Base-by-base conservation (phyloP, 2,113 vertebrate species). In the Mionectes macconnelli region DNA sequence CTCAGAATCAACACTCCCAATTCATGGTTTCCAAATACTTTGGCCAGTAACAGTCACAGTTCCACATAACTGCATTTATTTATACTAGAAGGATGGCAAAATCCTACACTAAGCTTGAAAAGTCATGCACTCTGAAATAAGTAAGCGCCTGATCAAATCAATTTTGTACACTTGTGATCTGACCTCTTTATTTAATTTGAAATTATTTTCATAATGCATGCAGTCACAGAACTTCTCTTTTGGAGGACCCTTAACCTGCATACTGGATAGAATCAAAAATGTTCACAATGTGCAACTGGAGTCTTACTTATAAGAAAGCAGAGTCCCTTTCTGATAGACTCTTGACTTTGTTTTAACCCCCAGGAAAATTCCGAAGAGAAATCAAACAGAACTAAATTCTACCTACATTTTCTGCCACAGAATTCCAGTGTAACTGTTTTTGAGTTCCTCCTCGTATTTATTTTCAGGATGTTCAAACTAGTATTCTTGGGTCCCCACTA, bases 301-400 rank as follows among this genome's bases (percentile, higher is more conserved):
- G 66, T 84, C 80, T 77, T n/a, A 70, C 22, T n/a, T n/a, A n/a
- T n/a, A n/a, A 89, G 37, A 91, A 84, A 53, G 31, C 30, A 53
- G 64, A 81, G 42, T 9, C 80, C 27, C n/a, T 55, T 92, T 87
- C 70, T 79, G 33, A 13, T 62, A 67, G 52, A 50, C 37, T 60
- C 30, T 7, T 67, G 55, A 87, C n/a, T 42, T 89, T 3, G 1
- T 80, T 76, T 76, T 80, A 81, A 62, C 8, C 4, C 24, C 14
- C 55, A 35, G 4, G 19, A 89, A 49, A 45, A 74, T 23, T 84
- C 6, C 77, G 25, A 89, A 66, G 37, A 56, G 40, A 69, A 69
- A 80, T 35, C 40, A 55, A 25, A 60, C 53, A 66, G 7, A 56
- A 93, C 10, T 33, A 47, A 83, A 83, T 68, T 72, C 80, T 72